phyloP scores from a whole-genome alignment of 2,888 invertebrate genomes.

The Scaptomyza cyrtandrae region DNA sequence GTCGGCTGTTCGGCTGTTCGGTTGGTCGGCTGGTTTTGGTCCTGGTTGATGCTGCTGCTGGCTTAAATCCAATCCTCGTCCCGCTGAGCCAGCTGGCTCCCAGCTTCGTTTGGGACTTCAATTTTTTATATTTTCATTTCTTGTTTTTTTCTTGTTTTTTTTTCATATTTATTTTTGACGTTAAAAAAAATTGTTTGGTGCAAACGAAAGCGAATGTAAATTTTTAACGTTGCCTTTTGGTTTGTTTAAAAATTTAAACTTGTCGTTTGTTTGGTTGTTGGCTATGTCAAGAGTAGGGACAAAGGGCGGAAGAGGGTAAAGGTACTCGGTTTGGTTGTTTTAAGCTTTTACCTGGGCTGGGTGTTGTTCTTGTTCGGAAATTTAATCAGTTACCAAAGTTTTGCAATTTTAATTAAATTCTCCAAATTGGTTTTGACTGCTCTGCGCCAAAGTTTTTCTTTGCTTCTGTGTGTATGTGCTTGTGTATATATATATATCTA shows the following conservation, averaged over 20 bases:
- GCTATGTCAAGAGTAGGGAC: not conserved
- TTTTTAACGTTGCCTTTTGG: slow-evolving; percentile 63
- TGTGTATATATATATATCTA: slow-evolving; percentile 5
- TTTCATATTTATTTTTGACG: slow-evolving; percentile 19
- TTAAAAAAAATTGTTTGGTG: slow-evolving; percentile 47
- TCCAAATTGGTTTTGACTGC: slow-evolving; percentile 83
- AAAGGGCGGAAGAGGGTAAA: not conserved
- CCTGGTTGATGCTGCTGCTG: slow-evolving; percentile 48
- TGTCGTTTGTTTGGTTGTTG: slow-evolving; percentile 58
- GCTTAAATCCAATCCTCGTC: slow-evolving; percentile 64
- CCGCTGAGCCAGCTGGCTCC: slow-evolving; percentile 41
- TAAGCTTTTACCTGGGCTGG: slow-evolving; percentile 69
- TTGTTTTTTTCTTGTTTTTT: no score
- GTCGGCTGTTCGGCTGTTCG: slow-evolving; percentile 35
- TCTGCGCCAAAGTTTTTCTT: slow-evolving; percentile 77
- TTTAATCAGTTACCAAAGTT: slow-evolving; percentile 83
- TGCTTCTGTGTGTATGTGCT: slow-evolving; percentile 17
- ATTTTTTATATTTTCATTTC: slow-evolving; percentile 57
- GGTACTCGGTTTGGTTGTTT: slow-evolving; percentile 51
- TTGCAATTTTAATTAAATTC: slow-evolving; percentile 84
- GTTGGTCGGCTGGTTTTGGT: slow-evolving; percentile 48
- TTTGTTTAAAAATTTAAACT: slow-evolving; percentile 76
- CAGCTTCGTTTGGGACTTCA: slow-evolving; percentile 51
- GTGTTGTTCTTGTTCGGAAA: slow-evolving; percentile 68
- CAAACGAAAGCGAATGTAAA: slow-evolving; percentile 79